Evolutionary conservation across 2,113 vertebrate species (phyloP).

Genomic region (Junco hyemalis): DNA sequence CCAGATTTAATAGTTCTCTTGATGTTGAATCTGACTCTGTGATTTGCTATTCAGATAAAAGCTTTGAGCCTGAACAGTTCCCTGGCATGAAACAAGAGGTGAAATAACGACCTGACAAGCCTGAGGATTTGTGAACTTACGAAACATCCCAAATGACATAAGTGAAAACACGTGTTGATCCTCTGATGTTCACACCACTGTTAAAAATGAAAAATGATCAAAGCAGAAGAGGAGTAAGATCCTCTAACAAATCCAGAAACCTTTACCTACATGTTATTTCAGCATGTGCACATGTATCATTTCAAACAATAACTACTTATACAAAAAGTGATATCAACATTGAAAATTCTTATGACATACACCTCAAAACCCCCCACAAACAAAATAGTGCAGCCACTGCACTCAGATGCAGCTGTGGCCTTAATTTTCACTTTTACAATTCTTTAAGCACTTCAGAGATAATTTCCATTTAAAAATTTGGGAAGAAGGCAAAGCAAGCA

Average conservation of each 20-base stretch:
- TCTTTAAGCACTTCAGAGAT: background rate
- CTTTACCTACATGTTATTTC: background rate
- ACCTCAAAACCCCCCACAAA: background rate
- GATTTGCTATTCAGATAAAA: conserved; percentile 1
- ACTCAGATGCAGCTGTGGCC: background rate
- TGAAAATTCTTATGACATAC: background rate
- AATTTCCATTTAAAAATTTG: background rate
- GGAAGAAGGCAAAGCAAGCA: background rate
- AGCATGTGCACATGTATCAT: background rate
- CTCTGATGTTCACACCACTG: background rate
- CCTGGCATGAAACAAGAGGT: background rate
- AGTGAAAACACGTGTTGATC: background rate
- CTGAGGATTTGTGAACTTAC: background rate
- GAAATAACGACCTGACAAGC: background rate
- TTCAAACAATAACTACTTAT: background rate
- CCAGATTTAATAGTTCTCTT: background rate
- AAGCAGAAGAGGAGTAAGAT: background rate
- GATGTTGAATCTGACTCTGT: background rate
- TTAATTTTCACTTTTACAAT: background rate
- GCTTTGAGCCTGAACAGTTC: background rate
- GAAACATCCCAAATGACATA: background rate
- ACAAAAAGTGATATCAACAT: background rate
- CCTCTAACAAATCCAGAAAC: background rate
- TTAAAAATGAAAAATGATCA: background rate
- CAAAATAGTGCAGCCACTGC: background rate